A percentile compares a stretch with the other conserved stretches of the same genome.
Evolutionary conservation across 2,888 invertebrate species (phyloP).

Genomic region (Hemithea aestivaria): DNA sequence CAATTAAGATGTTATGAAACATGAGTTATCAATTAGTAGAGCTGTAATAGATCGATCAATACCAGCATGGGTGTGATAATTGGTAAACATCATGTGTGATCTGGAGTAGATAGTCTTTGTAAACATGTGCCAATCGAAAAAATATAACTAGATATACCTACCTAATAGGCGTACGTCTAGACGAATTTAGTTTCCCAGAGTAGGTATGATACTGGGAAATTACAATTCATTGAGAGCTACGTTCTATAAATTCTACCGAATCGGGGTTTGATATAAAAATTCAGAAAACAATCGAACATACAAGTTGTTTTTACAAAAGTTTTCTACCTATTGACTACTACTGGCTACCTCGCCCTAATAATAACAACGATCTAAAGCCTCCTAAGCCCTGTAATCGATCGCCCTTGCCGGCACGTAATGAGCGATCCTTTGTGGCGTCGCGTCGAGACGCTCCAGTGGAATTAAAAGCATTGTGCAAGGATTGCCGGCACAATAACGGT

Average conservation of each 20-base stretch:
- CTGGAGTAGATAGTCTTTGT: conserved; percentile 7
- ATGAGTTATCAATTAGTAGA: conserved; percentile 18
- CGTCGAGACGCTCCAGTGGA: conserved; percentile 26
- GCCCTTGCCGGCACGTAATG: conserved; percentile 19
- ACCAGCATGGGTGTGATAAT: conserved; percentile 31
- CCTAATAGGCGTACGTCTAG: no score
- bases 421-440: conserved; percentile 12
- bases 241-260: no score
- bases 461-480: conserved; percentile 45
- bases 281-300: no score
- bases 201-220: no score
- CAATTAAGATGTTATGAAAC: conserved; percentile 17
- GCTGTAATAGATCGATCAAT: conserved; percentile 32
- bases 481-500: conserved; percentile 50
- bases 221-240: no score
- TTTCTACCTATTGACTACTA: no score
- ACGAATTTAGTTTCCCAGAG: no score
- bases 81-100: conserved; percentile 18
- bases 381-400: background rate
- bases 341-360: no score
- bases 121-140: conserved; percentile 1
- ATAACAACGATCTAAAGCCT: background rate
- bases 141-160: no score
- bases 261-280: no score
- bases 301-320: no score